Conservation (phyloP, 2,113 vertebrate genomes). For the Urocolius indicus region DNA sequence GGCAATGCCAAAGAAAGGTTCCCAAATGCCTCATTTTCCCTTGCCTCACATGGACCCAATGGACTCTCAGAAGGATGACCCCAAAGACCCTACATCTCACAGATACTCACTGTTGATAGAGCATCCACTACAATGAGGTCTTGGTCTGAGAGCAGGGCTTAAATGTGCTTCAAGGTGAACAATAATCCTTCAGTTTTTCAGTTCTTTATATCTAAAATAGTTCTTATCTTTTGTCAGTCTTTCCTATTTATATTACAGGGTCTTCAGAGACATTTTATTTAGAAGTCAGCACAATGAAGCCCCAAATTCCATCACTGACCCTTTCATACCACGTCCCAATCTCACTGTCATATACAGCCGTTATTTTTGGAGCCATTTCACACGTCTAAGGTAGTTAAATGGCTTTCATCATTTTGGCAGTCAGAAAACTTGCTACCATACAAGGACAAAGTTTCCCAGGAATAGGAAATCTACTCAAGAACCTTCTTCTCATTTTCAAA, state of each 20-base stretch:
- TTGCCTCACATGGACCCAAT: neutral
- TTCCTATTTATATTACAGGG: neutral
- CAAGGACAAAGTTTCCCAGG: slow-evolving; percentile 22
- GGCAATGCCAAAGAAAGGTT: neutral
- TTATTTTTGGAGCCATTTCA: slow-evolving; percentile 8
- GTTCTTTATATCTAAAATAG: neutral
- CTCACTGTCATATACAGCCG: neutral
- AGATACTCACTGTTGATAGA: neutral
- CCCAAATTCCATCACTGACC: neutral
- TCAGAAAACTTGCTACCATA: neutral
- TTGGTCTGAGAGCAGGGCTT: neutral
- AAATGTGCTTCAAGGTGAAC: accelerated
- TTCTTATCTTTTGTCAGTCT: neutral
- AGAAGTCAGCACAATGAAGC: neutral
- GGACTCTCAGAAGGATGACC: too few relatives aligned
- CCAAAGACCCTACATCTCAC: accelerated
- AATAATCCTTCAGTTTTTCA: neutral
- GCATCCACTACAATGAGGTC: accelerated
- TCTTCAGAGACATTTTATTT: neutral
- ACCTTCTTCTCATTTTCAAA: slow-evolving; percentile 27
- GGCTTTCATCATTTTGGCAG: slow-evolving; percentile 1
- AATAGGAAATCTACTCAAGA: neutral
- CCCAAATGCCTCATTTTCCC: neutral
- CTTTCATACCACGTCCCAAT: neutral
- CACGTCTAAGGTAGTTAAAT: neutral